phyloP scores from a whole-genome alignment of 2,888 invertebrate genomes.

The Drepanosiphum platanoidis region DNA sequence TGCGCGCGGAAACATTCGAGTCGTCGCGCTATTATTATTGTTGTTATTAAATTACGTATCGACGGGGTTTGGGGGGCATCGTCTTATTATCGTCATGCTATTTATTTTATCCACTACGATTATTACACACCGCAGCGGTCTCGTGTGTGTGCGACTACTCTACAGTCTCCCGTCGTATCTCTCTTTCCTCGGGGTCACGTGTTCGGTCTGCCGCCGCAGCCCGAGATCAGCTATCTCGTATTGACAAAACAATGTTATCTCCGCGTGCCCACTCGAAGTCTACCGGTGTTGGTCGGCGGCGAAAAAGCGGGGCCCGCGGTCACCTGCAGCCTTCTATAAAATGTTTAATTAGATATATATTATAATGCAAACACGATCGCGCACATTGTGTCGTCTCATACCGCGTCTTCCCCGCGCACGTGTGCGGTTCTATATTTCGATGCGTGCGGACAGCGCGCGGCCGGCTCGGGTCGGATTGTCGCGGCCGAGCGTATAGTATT shows the following conservation, averaged over 20 bases:
- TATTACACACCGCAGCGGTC: not conserved
- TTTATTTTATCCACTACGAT: not conserved
- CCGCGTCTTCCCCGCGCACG: no score
- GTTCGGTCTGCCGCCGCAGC: not conserved
- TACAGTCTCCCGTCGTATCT: not conserved
- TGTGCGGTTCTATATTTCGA: not conserved
- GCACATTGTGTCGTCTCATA: not conserved
- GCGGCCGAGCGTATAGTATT: not conserved
- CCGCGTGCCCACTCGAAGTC: slow-evolving; percentile 11
- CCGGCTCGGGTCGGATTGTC: not conserved
- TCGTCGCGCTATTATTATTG: not conserved
- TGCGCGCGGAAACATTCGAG: not conserved
- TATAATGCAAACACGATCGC: not conserved
- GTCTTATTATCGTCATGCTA: not conserved
- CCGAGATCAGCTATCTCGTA: slow-evolving; percentile 34
- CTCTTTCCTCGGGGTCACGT: slow-evolving; percentile 2
- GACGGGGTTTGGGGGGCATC: not conserved
- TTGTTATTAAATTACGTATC: not conserved
- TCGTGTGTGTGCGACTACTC: not conserved
- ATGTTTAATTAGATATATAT: slow-evolving; percentile 45
- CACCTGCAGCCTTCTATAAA: no score
- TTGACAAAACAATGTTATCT: slow-evolving; percentile 61
- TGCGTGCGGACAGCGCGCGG: not conserved
- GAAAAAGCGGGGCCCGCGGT: not conserved
- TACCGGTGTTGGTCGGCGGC: slow-evolving; percentile 23